phyloP scores from a whole-genome alignment of 2,888 invertebrate genomes.

The Orthosia gracilis region DNA sequence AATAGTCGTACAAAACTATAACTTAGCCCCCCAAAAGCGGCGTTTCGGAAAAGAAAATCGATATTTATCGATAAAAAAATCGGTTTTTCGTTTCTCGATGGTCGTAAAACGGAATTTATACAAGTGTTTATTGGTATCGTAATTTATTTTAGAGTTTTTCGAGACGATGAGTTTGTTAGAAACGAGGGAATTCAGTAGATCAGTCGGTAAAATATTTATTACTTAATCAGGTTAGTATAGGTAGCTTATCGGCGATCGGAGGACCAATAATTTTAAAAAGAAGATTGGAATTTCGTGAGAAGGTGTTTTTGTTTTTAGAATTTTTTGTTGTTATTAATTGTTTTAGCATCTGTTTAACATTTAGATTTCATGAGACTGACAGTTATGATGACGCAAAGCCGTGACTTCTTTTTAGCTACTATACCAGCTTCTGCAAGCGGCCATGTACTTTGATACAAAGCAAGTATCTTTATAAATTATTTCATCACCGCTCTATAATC shows the following conservation, averaged over 20 bases:
- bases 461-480: no score
- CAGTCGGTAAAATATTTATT: conserved; percentile 62
- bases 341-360: neutral
- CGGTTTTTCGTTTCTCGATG: conserved; percentile 65
- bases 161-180: conserved; percentile 60
- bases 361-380: neutral
- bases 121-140: conserved; percentile 70
- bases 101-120: conserved; percentile 77
- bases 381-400: neutral
- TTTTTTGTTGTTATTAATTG: neutral
- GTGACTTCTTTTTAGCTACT: no score
- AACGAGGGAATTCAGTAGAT: conserved; percentile 60
- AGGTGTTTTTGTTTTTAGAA: conserved; percentile 13
- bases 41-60: conserved; percentile 72
- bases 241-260: conserved; percentile 62
- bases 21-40: conserved; percentile 68
- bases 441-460: no score
- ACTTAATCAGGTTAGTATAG: conserved; percentile 58
- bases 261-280: conserved; percentile 46
- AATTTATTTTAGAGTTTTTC: conserved; percentile 56
- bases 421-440: no score
- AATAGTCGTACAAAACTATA: conserved; percentile 80
- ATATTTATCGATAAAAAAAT: conserved; percentile 77
- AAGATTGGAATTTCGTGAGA: conserved; percentile 26
- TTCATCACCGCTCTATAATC: no score